phyloP scores from a whole-genome alignment of 2,113 vertebrate species.

The Microcebus tavaratra region DNA sequence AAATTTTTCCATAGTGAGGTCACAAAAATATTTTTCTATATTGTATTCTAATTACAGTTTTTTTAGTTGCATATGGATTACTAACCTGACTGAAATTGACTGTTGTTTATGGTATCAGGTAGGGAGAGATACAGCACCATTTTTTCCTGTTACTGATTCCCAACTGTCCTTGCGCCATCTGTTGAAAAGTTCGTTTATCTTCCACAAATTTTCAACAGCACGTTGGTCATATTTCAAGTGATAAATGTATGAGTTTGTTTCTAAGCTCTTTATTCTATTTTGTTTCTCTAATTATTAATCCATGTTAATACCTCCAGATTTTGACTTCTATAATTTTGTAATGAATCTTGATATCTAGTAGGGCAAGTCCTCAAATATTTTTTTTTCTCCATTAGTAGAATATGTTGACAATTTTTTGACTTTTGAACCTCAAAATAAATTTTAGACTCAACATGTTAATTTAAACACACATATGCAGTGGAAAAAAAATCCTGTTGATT shows the following conservation, averaged over 20 bases:
- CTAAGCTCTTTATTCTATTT: neutral
- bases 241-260: neutral
- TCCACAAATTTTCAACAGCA: neutral
- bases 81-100: neutral
- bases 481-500: too few relatives aligned
- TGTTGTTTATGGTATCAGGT: neutral
- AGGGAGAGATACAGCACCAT: neutral
- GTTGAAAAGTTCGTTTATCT: neutral
- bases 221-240: neutral
- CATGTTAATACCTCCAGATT: neutral
- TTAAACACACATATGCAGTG: neutral
- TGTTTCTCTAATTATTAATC: neutral
- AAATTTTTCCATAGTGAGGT: neutral
- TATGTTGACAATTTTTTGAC: neutral
- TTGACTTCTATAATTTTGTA: neutral
- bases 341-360: neutral
- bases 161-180: neutral
- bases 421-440: neutral
- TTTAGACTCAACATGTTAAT: slow-evolving; percentile 39
- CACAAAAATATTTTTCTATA: neutral
- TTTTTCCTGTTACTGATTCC: neutral
- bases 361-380: neutral
- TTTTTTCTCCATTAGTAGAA: neutral
- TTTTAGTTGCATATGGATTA: neutral
- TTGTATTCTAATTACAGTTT: slow-evolving; percentile 33